phyloP scores from a whole-genome alignment of 2,113 vertebrate species.

The Canis aureus region DNA sequence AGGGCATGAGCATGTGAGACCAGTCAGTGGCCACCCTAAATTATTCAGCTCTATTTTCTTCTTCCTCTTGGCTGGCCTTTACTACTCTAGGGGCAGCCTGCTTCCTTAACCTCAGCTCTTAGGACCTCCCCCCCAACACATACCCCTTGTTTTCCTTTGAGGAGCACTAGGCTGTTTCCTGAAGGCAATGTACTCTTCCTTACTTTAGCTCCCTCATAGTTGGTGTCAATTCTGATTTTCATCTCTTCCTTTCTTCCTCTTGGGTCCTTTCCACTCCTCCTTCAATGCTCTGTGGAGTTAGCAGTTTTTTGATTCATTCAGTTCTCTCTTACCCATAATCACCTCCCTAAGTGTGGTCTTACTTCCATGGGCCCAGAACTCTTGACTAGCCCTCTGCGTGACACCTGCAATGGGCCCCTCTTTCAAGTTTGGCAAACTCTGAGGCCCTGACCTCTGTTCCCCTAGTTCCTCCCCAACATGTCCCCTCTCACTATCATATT shows the following conservation, averaged over 20 bases:
- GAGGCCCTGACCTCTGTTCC: too few relatives aligned
- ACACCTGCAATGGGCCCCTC: too few relatives aligned
- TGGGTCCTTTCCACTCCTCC: background rate
- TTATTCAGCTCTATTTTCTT: background rate
- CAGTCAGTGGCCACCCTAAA: too few relatives aligned
- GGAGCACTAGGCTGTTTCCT: background rate
- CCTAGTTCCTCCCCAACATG: background rate
- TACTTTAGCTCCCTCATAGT: too few relatives aligned
- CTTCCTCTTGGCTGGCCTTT: background rate
- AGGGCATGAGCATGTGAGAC: background rate
- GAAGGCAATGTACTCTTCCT: background rate
- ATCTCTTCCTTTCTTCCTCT: background rate
- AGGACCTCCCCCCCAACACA: accelerated
- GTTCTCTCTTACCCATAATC: too few relatives aligned
- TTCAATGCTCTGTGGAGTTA: background rate
- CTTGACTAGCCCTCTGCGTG: background rate
- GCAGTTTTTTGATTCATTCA: background rate
- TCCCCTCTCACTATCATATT: background rate
- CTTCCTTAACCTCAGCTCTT: too few relatives aligned
- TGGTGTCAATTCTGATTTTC: background rate
- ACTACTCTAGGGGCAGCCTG: background rate
- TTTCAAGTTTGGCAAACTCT: background rate
- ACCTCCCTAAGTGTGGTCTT: too few relatives aligned
- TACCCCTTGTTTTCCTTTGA: background rate
- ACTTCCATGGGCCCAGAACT: background rate